Conservation (phyloP, 1,140 invertebrate genomes). For the Trachymyrmex cornetzi region DNA sequence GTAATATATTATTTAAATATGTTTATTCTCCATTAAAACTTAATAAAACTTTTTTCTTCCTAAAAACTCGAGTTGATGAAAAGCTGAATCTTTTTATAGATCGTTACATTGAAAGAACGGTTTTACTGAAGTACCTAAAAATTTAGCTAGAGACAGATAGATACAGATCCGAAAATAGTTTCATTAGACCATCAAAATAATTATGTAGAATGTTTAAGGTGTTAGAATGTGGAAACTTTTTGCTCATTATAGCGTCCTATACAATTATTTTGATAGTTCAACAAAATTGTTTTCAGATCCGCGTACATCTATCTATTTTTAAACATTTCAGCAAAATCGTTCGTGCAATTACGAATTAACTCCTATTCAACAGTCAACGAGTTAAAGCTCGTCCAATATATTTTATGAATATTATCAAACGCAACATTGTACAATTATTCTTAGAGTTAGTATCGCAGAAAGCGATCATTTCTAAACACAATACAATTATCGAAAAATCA, state of each 20-base stretch:
- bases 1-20: not conserved
- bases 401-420: not conserved
- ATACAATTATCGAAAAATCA: not conserved
- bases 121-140: too few relatives aligned
- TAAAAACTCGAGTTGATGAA: not conserved
- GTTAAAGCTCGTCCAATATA: not conserved
- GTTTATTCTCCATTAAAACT: not conserved
- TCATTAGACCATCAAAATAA: too few relatives aligned
- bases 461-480: not conserved
- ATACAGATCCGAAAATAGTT: too few relatives aligned
- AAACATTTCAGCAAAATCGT: too few relatives aligned
- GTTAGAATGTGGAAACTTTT: too few relatives aligned
- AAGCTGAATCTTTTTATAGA: not conserved
- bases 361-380: not conserved
- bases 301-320: too few relatives aligned
- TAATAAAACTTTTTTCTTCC: not conserved
- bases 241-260: too few relatives aligned
- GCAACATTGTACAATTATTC: not conserved
- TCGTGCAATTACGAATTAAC: not conserved
- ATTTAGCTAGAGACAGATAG: too few relatives aligned
- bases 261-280: too few relatives aligned
- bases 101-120: too few relatives aligned
- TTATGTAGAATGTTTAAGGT: too few relatives aligned
- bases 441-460: not conserved
- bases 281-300: too few relatives aligned